Conservation (phyloP, 1,140 invertebrate species). For the Meloidogyne chitwoodi region DNA sequence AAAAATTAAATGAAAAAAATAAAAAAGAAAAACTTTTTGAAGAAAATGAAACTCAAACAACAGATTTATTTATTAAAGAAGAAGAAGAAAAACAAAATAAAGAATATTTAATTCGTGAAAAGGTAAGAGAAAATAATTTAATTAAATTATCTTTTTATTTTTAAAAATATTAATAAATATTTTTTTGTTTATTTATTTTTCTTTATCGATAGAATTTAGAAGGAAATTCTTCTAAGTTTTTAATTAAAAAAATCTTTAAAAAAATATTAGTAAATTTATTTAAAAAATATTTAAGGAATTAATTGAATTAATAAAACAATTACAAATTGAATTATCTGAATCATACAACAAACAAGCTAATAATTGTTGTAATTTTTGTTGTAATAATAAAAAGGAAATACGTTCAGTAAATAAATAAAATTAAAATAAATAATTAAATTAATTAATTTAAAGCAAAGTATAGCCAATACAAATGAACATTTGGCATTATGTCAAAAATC, state of each 20-base stretch:
- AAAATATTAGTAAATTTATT: neutral
- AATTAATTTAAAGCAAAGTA: conserved; percentile 23
- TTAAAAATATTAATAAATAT: too few relatives aligned
- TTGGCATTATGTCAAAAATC: conserved; percentile 26
- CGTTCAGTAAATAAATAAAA: neutral
- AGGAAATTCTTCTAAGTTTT: too few relatives aligned
- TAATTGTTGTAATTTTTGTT: neutral
- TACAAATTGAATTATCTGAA: conserved; percentile 10
- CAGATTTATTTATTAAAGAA: neutral
- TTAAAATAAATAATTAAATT: neutral
- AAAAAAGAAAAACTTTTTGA: conserved; percentile 3
- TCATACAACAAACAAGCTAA: neutral
- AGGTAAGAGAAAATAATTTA: neutral
- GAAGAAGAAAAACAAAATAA: neutral
- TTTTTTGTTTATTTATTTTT: too few relatives aligned
- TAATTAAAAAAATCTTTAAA: too few relatives aligned
- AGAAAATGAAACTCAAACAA: conserved; percentile 20
- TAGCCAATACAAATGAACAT: conserved; percentile 14
- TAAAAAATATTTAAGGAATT: conserved; percentile 23
- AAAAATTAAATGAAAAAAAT: neutral
- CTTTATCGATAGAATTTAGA: too few relatives aligned
- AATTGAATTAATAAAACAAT: conserved; percentile 6
- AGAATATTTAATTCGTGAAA: neutral
- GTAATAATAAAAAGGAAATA: neutral
- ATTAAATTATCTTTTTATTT: too few relatives aligned